Evolutionary conservation across 2,797 vertebrate species (phyloP), one percentile per base, ranked within the genome.

Genomic region (Geotrypetes seraphini): DNA sequence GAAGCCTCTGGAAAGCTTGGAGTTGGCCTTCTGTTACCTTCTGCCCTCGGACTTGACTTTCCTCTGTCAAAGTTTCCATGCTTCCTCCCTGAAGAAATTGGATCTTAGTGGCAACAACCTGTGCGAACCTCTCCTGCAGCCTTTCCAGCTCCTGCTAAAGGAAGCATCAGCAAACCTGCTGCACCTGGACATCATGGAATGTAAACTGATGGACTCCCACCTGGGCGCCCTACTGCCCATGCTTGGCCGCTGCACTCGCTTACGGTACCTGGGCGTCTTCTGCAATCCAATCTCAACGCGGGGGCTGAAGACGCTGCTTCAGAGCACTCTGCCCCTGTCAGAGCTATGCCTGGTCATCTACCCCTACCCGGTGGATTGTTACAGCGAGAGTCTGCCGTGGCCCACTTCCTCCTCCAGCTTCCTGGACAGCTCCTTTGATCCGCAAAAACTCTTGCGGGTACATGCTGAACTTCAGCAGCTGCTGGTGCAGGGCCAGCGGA

Each of bases 81-180:
- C 84, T 0, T 53, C 78, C 0, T 53, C 73, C 1, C 68, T 96
- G 40, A 83, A 75, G 42, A 84, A 85, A 27, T 52, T 97, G 52
- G 88, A 96, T 25, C 53, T 96, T 10, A 95, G 90, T 8, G 89
- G 91, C 30, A 90, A 92, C 28, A 64, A 73, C n/a, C 58, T 95
- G 24, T 78, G 89, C 1, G 79, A 78, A 8, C 53, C 30, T 5
- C 84, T 85, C 0, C 55, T 95, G 10, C 64, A 59, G 6, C 89
- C 89, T 0, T 58, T 96, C 3, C 71, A 64, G 15, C 70, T 59
- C 7, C 77, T 97, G 9, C 46, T 97, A 34, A 60, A 48, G n/a
- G 66, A 69, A 5, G 69, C 81, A 0, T 79, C 81, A 0, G 8
- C 45, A 4, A 81, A 72, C 2, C 62, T 96, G 19, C 60, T 78